Evolutionary conservation across 2,888 invertebrate species (phyloP), one percentile per base, ranked within the genome.

Genomic region (Stenurella melanura): DNA sequence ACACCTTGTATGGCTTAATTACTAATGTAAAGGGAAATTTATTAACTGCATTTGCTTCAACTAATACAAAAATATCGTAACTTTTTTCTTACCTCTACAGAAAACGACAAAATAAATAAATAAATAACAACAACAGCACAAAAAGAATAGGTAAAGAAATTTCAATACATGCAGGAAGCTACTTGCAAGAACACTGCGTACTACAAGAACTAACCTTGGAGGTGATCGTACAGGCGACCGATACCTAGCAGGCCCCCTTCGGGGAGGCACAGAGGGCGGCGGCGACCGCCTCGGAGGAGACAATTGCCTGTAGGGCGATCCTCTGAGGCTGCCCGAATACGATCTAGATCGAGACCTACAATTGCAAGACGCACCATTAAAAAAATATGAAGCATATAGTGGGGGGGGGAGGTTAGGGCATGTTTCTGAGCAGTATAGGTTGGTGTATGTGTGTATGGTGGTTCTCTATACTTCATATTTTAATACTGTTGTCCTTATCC

Each of bases 341-440:
- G 94, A 94, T 80, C 92, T 89, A 18, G 94, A 94, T 78, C 94
- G 92, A 81, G 94, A 93, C 87, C 94, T 93, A 90, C 38, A 89
- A 89, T 75, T 79, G 64, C 73, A 79, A 81, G 18, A 79, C 38
- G 60, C 63, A 69, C 69, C 64, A 69, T 63, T 50, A 63, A 60
- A 58, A 70, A 70, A 17, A 34, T 11, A n/a, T 18, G 34, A n/a
- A 63, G 50, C 50, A 50, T n/a, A n/a, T 50, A 50, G 15, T n/a
- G 50, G 4, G 50, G 42, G 50, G 4, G 50, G 42, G 21, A 26
- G 21, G 50, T 15, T 50, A n/a, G 5, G 4, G 50, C n/a, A 15
- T n/a, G 50, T 50, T 15, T n/a, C 15, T 50, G 15, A n/a, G 4
- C n/a, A 50, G 15, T 50, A 50, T 6, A 50, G 4, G 15, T n/a